Evolutionary conservation across 2,113 vertebrate species (phyloP).

Genomic region (Limnothrissa miodon): DNA sequence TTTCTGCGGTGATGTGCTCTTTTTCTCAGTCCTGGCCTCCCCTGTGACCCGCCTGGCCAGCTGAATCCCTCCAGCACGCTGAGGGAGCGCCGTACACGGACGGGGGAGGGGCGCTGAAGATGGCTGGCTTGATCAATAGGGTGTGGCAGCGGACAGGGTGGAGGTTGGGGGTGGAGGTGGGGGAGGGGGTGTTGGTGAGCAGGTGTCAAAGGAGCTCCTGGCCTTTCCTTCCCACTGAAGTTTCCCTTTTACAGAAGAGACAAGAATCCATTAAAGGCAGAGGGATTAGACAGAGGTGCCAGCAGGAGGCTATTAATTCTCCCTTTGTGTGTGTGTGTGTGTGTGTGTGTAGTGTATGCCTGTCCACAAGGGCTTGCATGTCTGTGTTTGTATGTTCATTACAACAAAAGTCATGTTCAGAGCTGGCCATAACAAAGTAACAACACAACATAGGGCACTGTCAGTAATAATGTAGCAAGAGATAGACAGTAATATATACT

Average conservation of each 20-base stretch:
- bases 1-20: not conserved
- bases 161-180: not conserved
- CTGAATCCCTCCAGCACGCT: not conserved
- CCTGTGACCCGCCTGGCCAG: not conserved
- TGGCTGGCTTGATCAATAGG: not conserved
- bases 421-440: not conserved
- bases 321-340: constrained; percentile 1
- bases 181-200: not conserved
- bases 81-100: not conserved
- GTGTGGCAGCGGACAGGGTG: not conserved
- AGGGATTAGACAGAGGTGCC: not conserved
- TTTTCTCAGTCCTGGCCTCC: not conserved
- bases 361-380: too few species aligned
- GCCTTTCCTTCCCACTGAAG: not conserved
- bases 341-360: not conserved
- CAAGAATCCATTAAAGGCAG: not conserved
- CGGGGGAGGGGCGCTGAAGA: not conserved
- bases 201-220: not conserved
- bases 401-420: not conserved
- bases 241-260: not conserved
- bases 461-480: too few species aligned
- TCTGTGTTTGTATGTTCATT: not conserved
- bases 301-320: not conserved
- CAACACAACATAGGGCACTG: not conserved
- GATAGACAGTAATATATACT: too few species aligned